These are phyloP conservation scores for Coreoperca whiteheadi DNA, from an alignment of 2,113 vertebrate genomes.

Conservation along the genomic window DNA sequence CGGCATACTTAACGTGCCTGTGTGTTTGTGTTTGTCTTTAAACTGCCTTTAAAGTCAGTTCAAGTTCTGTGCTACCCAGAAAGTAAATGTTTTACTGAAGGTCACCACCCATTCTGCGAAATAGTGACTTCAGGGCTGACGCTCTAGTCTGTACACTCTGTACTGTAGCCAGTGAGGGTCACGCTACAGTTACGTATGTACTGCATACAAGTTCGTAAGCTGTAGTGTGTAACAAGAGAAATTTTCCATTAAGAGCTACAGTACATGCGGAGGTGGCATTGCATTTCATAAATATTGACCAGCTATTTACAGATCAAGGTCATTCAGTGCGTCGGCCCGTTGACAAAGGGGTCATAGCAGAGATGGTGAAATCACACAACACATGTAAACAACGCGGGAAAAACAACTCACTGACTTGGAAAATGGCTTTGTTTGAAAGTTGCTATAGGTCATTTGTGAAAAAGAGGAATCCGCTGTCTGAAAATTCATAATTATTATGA, in stretches of 20 bases:
- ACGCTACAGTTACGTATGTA: neutral
- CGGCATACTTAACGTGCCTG: neutral
- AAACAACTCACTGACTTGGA: neutral
- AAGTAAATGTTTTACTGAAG: neutral
- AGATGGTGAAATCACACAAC: neutral
- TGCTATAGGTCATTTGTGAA: neutral
- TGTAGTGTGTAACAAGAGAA: neutral
- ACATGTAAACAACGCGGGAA: neutral
- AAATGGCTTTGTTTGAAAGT: neutral
- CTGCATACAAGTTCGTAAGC: neutral
- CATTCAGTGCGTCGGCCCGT: neutral
- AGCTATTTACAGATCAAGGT: conserved; percentile 50
- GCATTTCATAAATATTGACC: conserved; percentile 52
- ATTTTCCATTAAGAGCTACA: conserved; percentile 14
- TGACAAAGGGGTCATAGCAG: neutral
- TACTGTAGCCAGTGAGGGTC: conserved; percentile 13
- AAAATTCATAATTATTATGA: neutral
- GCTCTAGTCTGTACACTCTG: neutral
- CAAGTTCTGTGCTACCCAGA: neutral
- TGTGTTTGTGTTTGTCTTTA: neutral
- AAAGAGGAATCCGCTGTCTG: neutral
- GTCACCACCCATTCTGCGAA: neutral
- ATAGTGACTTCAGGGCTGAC: neutral
- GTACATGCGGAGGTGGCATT: conserved; percentile 12
- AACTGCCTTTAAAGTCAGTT: neutral